Conservation (phyloP, 2,797 vertebrate genomes). For the Phataginus tricuspis region DNA sequence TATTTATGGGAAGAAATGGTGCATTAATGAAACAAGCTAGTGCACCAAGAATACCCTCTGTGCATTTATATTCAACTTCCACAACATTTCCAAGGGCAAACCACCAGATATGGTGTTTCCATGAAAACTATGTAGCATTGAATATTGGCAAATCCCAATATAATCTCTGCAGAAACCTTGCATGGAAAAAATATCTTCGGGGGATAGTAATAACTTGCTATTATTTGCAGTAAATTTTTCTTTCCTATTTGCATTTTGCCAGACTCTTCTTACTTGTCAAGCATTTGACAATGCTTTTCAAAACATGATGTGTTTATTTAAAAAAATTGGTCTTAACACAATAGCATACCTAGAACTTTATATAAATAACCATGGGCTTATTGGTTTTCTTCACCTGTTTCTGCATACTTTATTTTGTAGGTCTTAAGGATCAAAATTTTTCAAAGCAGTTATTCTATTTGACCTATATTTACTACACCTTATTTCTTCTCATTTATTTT, state of each 20-base stretch:
- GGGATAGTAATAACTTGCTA: background rate
- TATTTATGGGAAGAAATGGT: conserved; percentile 77
- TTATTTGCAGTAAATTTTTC: background rate
- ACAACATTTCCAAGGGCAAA: conserved; percentile 54
- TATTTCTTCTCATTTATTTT: too few species aligned
- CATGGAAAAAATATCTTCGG: background rate
- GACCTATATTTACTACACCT: too few species aligned
- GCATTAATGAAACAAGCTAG: conserved; percentile 73
- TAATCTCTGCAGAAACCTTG: background rate
- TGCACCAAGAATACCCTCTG: conserved; percentile 53
- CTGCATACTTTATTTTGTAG: background rate
- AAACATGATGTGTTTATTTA: background rate
- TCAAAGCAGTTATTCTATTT: too few species aligned
- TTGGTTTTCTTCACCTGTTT: background rate
- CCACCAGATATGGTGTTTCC: background rate
- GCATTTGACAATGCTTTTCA: background rate
- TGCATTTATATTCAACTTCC: conserved; percentile 24
- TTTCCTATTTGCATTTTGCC: background rate
- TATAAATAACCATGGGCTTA: background rate
- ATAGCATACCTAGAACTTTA: background rate
- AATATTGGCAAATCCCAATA: background rate
- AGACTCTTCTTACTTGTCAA: background rate
- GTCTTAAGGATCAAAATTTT: too few species aligned
- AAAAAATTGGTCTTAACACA: background rate
- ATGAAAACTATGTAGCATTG: background rate